Conservation (phyloP, 2,113 vertebrate genomes). For the Chaetops frenatus region DNA sequence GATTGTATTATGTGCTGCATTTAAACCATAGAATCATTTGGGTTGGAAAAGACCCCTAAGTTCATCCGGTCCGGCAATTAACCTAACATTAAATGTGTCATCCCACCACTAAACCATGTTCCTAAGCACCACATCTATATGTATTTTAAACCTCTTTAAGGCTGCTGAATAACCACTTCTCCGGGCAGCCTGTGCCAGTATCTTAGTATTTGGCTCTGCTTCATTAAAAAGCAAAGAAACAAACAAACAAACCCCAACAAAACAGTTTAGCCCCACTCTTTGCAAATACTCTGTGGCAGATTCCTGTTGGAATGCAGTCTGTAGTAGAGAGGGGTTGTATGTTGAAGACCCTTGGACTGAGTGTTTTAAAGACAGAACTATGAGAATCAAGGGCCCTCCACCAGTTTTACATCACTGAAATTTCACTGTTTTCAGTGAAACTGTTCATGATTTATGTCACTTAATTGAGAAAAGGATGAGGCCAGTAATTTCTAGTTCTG, state of each 20-base stretch:
- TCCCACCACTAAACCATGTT: background rate
- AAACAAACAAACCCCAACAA: background rate
- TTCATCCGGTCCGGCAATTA: background rate
- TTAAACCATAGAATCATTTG: background rate
- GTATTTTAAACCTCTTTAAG: background rate
- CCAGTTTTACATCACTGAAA: background rate
- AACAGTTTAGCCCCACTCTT: background rate
- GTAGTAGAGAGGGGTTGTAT: background rate
- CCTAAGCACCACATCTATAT: background rate
- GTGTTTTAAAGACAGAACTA: background rate
- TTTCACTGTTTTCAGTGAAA: background rate
- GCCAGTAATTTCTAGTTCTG: background rate
- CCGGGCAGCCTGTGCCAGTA: background rate
- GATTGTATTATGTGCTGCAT: background rate
- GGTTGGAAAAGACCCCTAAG: background rate
- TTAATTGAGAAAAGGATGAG: background rate
- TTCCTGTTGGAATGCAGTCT: background rate
- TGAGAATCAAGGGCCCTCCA: background rate
- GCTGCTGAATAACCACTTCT: background rate
- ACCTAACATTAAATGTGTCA: background rate
- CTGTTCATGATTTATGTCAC: background rate
- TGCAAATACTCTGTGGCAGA: background rate
- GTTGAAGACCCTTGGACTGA: background rate
- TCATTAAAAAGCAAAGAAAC: background rate
- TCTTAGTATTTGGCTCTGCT: background rate